Base-by-base conservation (phyloP, 2,113 vertebrate genomes). In the Anthoscopus minutus region DNA sequence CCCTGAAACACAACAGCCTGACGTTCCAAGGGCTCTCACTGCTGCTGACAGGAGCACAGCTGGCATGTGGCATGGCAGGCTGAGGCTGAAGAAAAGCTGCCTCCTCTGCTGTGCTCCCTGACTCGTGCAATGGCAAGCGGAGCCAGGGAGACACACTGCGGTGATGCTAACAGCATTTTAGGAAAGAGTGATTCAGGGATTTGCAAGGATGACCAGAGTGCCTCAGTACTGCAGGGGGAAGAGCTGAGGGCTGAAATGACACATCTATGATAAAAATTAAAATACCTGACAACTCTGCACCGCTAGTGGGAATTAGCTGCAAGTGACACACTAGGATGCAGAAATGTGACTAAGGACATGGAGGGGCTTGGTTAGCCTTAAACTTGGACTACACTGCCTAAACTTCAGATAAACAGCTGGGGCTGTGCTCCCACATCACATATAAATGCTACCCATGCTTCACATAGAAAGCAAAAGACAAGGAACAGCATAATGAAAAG, bases 81-180 rank as follows among this genome's bases (percentile, higher is more conserved):
- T 2, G 13, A 65, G 62, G 57, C 67, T 64, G 62, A 42, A 67
- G 54, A 21, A 51, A 69, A 93, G 64, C 58, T 28, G 54, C 47
- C 37, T 15, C 44, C 66, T 69, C 58, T 18, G 58, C 61, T 3
- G 3, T 1, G 2, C 3, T 54, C 67, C 25, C 38, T 18, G 0
- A 4, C 30, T 62, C 1, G 2, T 3, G 40, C 50, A 6, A 23
- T 1, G 4, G 76, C 1, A 12, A 28, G 38, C 3, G 0, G 67
- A 73, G 69, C 42, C 4, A 7, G 38, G 53, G 38, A 81, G 35
- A 79, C 23, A 25, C 1, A 0, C n/a, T 33, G 67, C 1, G 1
- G 40, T 20, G 40, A 30, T 4, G 33, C 25, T 2, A 53, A 5
- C 27, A 20, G 61, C 61, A 28, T 20, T 35, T 51, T 45, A 7